Conservation (phyloP, 2,797 vertebrate genomes). For the Urocyon cinereoargenteus region DNA sequence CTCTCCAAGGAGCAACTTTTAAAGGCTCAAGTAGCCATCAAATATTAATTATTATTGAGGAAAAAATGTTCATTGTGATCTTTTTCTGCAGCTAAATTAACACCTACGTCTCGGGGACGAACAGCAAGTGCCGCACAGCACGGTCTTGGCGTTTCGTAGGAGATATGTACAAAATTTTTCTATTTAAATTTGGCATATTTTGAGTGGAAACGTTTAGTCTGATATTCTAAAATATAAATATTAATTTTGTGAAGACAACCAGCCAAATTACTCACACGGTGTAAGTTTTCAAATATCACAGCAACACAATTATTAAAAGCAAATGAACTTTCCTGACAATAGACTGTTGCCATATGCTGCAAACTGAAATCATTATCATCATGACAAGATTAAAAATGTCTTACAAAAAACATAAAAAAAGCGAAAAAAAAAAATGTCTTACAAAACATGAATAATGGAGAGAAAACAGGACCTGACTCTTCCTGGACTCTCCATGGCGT, state of each 20-base stretch:
- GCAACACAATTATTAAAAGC: not conserved
- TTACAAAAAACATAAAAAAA: too few species aligned
- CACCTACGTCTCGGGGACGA: not conserved
- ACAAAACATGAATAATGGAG: not conserved
- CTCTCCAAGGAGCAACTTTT: not conserved
- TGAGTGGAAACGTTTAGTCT: not conserved
- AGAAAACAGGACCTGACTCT: not conserved
- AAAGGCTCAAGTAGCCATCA: not conserved
- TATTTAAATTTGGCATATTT: slow-evolving; percentile 15
- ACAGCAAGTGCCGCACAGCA: rapidly evolving
- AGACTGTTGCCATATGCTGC: not conserved
- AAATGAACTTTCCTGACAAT: not conserved
- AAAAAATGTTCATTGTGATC: not conserved
- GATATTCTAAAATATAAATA: not conserved
- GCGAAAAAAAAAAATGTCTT: too few species aligned
- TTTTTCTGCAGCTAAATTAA: not conserved
- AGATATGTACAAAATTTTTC: not conserved
- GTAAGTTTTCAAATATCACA: not conserved
- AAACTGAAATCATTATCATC: not conserved
- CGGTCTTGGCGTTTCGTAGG: not conserved
- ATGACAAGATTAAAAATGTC: not conserved
- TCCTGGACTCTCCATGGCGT: too few species aligned
- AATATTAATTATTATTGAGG: not conserved
- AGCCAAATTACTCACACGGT: not conserved
- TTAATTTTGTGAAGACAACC: not conserved